phyloP scores from a whole-genome alignment of 2,888 invertebrate species.

The Hemicrepidius hirtus region DNA sequence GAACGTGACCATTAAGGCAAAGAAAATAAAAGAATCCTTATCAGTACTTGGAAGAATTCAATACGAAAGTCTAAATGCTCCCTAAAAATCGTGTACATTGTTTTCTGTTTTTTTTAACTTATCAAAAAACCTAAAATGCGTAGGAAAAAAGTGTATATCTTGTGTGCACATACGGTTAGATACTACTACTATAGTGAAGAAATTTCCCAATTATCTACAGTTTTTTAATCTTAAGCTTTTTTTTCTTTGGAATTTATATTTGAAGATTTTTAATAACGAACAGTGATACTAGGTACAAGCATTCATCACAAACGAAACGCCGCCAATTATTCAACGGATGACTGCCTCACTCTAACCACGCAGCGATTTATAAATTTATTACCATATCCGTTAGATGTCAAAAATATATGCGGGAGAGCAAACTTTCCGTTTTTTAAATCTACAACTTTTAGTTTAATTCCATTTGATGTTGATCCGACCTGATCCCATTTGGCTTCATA shows the following conservation, averaged over 20 bases:
- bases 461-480: conserved; percentile 38
- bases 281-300: conserved; percentile 60
- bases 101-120: too few relatives aligned
- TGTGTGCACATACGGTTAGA: too few relatives aligned
- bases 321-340: conserved; percentile 64
- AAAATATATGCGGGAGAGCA: conserved; percentile 31
- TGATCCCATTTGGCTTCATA: conserved; percentile 38
- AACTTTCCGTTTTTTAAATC: conserved; percentile 19
- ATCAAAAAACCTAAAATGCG: too few relatives aligned
- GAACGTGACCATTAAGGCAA: conserved; percentile 3
- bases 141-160: too few relatives aligned
- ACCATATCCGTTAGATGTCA: conserved; percentile 35
- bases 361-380: conserved; percentile 54
- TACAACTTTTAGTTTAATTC: conserved; percentile 37
- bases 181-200: neutral
- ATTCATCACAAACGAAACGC: conserved; percentile 63
- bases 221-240: too few relatives aligned
- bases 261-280: conserved; percentile 64
- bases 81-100: too few relatives aligned
- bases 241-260: conserved; percentile 33
- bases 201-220: too few relatives aligned
- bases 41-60: too few relatives aligned
- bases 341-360: conserved; percentile 59
- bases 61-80: too few relatives aligned
- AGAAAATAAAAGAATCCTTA: neutral